Evolutionary conservation across 2,113 vertebrate genomes (phyloP).

Genomic region (Microtus pennsylvanicus): DNA sequence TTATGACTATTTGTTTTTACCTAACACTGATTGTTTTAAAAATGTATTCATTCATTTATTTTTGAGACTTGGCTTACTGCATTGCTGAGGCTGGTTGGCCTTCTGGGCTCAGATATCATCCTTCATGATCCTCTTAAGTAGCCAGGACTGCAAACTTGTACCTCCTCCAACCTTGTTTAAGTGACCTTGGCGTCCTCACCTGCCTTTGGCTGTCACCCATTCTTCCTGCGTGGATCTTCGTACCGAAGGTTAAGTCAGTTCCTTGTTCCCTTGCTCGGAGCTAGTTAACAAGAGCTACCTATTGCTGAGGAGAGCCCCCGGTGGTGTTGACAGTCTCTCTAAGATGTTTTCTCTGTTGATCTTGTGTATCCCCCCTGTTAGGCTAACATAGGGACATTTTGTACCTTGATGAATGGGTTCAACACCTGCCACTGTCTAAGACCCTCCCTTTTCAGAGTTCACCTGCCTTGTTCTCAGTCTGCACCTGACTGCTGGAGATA

Average conservation of each 20-base stretch:
- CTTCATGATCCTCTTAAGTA: neutral
- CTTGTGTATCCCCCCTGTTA: neutral
- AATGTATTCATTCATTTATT: neutral
- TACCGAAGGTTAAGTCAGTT: neutral
- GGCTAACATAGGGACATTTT: neutral
- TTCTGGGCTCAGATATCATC: neutral
- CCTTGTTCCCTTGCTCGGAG: neutral
- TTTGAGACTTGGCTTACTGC: neutral
- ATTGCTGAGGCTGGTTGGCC: neutral
- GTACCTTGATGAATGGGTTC: neutral
- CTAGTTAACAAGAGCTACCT: neutral
- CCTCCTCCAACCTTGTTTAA: neutral
- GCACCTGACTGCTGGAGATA: neutral
- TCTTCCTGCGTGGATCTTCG: neutral
- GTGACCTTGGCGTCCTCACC: neutral
- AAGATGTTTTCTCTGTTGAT: neutral
- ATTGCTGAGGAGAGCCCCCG: neutral
- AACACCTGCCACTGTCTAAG: neutral
- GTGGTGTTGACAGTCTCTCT: neutral
- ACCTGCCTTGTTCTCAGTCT: neutral
- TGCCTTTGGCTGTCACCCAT: neutral
- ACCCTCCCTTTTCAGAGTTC: neutral
- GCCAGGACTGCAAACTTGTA: too few species aligned
- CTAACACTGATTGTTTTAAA: neutral
- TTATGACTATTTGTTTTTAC: neutral